Evolutionary conservation across 2,888 invertebrate genomes (phyloP).

Genomic region (Poecilobothrus nobilitatus): DNA sequence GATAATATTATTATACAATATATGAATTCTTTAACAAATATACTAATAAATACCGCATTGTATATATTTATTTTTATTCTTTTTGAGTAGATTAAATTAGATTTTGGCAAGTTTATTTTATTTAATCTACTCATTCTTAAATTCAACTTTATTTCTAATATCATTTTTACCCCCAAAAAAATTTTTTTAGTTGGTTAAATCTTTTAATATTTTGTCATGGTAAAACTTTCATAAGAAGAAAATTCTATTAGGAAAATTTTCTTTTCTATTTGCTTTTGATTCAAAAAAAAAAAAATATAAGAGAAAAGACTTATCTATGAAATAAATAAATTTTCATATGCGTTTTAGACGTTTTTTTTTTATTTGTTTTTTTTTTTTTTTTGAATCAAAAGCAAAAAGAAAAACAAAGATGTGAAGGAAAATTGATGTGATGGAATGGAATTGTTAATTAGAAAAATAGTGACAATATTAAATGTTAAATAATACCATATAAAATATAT

Average conservation of each 20-base stretch:
- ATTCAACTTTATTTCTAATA: neutral
- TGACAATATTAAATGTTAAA: constrained; percentile 1
- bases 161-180: too few relatives aligned
- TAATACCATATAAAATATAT: neutral
- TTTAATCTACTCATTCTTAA: neutral
- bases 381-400: neutral
- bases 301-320: too few relatives aligned
- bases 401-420: neutral
- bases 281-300: too few relatives aligned
- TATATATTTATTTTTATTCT: neutral
- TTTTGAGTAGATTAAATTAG: neutral
- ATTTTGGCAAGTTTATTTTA: constrained; percentile 2
- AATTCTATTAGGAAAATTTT: too few relatives aligned
- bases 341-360: neutral
- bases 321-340: neutral
- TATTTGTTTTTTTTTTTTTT: neutral
- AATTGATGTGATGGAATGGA: constrained; percentile 1
- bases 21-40: too few relatives aligned
- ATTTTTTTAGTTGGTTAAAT: too few relatives aligned
- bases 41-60: too few relatives aligned
- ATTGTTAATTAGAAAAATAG: constrained; percentile 5
- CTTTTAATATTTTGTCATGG: too few relatives aligned
- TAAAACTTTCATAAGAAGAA: too few relatives aligned
- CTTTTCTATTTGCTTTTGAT: too few relatives aligned
- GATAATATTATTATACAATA: too few relatives aligned